A percentile compares a stretch with the other conserved stretches of the same genome.
Evolutionary conservation across 2,113 vertebrate genomes (phyloP).

Genomic region (Hipposideros armiger): DNA sequence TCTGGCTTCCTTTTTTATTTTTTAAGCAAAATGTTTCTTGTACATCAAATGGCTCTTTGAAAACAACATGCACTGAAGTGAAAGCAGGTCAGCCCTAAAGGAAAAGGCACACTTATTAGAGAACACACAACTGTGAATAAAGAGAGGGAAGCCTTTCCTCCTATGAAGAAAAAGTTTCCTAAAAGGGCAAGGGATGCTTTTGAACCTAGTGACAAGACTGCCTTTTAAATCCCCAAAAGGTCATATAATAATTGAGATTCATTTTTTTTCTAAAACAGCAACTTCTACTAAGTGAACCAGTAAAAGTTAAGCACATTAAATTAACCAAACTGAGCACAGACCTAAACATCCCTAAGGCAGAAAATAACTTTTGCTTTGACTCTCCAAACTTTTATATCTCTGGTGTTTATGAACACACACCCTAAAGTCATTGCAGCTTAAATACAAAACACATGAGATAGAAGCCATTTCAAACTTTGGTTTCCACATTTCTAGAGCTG

Average conservation of each 20-base stretch:
- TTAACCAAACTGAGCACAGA: conserved; percentile 71
- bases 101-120: conserved; percentile 77
- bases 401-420: not conserved
- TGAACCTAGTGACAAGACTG: conserved; percentile 61
- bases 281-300: conserved; percentile 69
- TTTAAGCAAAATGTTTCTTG: conserved; percentile 77
- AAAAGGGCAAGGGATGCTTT: conserved; percentile 64
- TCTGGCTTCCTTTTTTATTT: conserved; percentile 69
- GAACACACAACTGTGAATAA: conserved; percentile 77
- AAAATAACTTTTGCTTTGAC: conserved; percentile 72
- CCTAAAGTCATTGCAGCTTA: conserved; percentile 27
- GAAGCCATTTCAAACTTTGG: conserved; percentile 2
- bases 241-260: conserved; percentile 79
- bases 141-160: conserved; percentile 59
- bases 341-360: conserved; percentile 67
- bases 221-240: conserved; percentile 78
- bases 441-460: conserved; percentile 65
- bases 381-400: conserved; percentile 65
- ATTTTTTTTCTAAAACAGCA: not conserved
- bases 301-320: conserved; percentile 70
- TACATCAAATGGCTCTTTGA: conserved; percentile 83
- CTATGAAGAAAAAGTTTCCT: conserved; percentile 65
- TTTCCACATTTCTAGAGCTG: conserved; percentile 19
- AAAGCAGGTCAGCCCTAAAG: conserved; percentile 74
- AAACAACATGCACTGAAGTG: conserved; percentile 79